phyloP scores from a whole-genome alignment of 2,113 vertebrate species.

The Fulica atra region DNA sequence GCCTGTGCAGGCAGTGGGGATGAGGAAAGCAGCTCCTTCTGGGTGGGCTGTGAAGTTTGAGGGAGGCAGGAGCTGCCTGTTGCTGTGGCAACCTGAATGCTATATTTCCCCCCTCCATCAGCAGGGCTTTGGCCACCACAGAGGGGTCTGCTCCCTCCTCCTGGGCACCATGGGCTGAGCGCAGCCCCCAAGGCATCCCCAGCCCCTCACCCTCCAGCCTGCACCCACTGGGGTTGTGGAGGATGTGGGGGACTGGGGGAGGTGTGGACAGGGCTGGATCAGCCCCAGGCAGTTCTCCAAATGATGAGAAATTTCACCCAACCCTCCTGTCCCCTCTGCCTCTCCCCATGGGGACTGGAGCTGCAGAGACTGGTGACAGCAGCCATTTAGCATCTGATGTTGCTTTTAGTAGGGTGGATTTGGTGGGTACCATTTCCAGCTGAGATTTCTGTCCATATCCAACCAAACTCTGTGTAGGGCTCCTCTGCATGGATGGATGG shows the following conservation, averaged over 20 bases:
- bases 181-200: neutral
- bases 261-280: rapidly evolving
- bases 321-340: neutral
- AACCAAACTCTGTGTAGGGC: neutral
- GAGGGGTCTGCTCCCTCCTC: neutral
- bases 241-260: neutral
- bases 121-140: neutral
- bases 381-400: neutral
- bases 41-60: neutral
- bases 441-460: neutral
- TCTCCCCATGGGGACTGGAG: neutral
- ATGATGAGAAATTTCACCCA: neutral
- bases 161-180: neutral
- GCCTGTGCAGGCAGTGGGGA: neutral
- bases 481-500: rapidly evolving
- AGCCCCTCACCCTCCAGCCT: neutral
- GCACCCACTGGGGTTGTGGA: neutral
- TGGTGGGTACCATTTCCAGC: neutral
- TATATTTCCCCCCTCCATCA: neutral
- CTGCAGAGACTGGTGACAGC: neutral
- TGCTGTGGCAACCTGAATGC: neutral
- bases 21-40: neutral
- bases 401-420: neutral
- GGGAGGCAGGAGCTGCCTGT: neutral
- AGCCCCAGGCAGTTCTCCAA: neutral